A percentile compares a stretch with the other conserved stretches of the same genome.
These are phyloP conservation scores for Phataginus tetradactyla DNA, from an alignment of 2,797 vertebrate genomes.

Conservation along the genomic window DNA sequence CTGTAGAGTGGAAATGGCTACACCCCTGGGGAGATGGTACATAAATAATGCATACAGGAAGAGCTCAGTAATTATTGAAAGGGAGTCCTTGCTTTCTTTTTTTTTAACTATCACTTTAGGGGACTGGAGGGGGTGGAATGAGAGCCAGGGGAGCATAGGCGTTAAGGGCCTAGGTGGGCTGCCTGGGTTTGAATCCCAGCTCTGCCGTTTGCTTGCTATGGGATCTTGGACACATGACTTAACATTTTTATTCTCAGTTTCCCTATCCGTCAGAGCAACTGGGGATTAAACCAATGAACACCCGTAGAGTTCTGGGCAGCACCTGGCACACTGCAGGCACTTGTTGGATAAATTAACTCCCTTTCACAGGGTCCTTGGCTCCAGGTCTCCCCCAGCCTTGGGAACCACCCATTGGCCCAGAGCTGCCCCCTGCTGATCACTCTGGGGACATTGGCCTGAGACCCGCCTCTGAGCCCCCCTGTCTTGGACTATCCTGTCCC, in stretches of 20 bases:
- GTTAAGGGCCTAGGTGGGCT: neutral
- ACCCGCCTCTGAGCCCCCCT: fast-evolving
- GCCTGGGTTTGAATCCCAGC: neutral
- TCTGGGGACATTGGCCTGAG: neutral
- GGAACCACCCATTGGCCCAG: neutral
- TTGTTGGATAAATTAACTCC: neutral
- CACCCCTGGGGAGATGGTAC: neutral
- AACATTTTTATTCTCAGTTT: neutral
- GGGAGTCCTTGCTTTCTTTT: neutral
- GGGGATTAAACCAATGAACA: neutral
- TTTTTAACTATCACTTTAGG: neutral
- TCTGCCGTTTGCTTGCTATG: neutral
- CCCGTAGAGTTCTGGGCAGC: neutral
- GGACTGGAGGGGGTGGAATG: neutral
- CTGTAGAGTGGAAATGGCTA: neutral
- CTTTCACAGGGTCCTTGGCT: neutral
- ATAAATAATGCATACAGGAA: neutral
- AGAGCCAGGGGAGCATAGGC: neutral
- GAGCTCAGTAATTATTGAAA: neutral
- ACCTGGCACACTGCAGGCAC: neutral
- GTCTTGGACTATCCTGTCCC: neutral
- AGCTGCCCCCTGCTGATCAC: neutral
- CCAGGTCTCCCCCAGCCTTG: neutral
- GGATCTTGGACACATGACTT: neutral
- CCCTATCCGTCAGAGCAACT: neutral